phyloP scores from a whole-genome alignment of 2,888 invertebrate species.

The Eulithis testata region DNA sequence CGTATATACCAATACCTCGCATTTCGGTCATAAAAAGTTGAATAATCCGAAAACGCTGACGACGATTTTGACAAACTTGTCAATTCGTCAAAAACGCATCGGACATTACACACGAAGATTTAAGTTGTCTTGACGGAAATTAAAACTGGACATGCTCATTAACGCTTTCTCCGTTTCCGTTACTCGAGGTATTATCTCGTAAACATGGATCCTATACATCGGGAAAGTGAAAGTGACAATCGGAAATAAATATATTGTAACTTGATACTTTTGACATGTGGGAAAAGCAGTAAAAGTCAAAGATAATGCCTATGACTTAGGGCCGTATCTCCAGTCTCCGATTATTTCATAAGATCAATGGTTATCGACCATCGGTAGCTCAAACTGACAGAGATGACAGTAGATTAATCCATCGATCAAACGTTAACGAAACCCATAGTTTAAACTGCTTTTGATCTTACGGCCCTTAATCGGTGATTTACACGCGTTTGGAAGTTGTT shows the following conservation, averaged over 20 bases:
- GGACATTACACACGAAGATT: constrained; percentile 41
- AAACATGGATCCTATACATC: constrained; percentile 64
- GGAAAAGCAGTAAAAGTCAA: constrained; percentile 24
- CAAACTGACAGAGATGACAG: no score
- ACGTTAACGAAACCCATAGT: no score
- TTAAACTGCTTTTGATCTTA: no score
- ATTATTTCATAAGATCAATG: no score
- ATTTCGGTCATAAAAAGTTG: no score
- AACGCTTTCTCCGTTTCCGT: constrained; percentile 78
- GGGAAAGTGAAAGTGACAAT: constrained; percentile 66
- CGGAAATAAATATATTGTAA: constrained; percentile 45
- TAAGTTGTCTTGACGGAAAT: constrained; percentile 66
- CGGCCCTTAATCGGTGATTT: constrained; percentile 7
- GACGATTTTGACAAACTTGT: background rate
- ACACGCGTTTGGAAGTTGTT: background rate
- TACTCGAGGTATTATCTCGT: constrained; percentile 66
- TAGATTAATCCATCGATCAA: no score
- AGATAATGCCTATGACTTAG: constrained; percentile 12
- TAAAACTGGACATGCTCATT: constrained; percentile 74
- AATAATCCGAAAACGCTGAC: no score
- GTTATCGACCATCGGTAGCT: no score
- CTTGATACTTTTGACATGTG: constrained; percentile 17
- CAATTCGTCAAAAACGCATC: constrained; percentile 22
- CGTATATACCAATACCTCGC: no score
- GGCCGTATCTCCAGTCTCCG: no score